Evolutionary conservation across 1,140 invertebrate species (phyloP).

Genomic region (Acromyrmex charruanus): DNA sequence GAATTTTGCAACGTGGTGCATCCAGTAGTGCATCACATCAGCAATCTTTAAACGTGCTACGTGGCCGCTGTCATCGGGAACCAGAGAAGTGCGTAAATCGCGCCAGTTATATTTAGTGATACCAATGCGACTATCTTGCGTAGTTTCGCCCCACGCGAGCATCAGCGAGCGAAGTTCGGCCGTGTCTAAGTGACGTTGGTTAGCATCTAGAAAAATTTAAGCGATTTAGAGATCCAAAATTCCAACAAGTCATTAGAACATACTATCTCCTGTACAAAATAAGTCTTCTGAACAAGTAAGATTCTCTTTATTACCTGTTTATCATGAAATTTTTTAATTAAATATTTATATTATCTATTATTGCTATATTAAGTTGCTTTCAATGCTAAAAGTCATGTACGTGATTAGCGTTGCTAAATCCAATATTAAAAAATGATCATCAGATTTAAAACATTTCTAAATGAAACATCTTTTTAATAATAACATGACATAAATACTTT

Average conservation of each 20-base stretch:
- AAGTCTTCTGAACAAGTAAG: not conserved
- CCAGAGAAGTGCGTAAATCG: conserved; percentile 40
- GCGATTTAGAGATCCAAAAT: not conserved
- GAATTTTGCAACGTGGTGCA: not conserved
- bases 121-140: conserved; percentile 58
- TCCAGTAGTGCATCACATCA: not conserved
- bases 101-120: conserved; percentile 61
- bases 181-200: conserved; percentile 15
- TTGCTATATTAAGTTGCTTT: not conserved
- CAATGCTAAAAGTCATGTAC: not conserved
- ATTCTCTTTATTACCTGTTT: not conserved
- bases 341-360: too few species aligned
- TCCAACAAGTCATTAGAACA: not conserved
- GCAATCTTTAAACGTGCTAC: conserved; percentile 42
- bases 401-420: too few species aligned
- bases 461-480: too few species aligned
- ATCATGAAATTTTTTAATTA: not conserved
- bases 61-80: conserved; percentile 16
- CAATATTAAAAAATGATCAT: too few species aligned
- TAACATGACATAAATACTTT: too few species aligned
- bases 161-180: not conserved
- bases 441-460: too few species aligned
- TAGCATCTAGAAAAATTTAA: not conserved
- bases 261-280: not conserved
- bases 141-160: conserved; percentile 52